Percentiles rank a stretch among this genome's conserved stretches.
Evolutionary conservation across 2,113 vertebrate genomes (phyloP).

Genomic region (Chaenogobius annularis): DNA sequence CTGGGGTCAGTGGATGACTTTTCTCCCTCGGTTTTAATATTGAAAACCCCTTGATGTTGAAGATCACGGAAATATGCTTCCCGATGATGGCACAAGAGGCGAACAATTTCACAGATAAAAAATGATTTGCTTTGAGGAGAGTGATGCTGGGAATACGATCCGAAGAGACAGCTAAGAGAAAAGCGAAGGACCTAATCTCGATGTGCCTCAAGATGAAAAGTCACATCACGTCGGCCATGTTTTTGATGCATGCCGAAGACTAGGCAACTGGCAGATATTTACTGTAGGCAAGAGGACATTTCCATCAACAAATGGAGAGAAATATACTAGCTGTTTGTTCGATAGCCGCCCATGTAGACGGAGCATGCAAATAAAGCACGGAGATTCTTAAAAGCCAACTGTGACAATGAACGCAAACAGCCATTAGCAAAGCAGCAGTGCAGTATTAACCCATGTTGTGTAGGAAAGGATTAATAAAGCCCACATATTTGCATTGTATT

Average conservation of each 20-base stretch:
- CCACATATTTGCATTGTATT: constrained; percentile 10
- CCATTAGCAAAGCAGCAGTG: constrained; percentile 27
- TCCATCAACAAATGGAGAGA: constrained; percentile 44
- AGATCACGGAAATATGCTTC: constrained; percentile 52
- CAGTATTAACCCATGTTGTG: constrained; percentile 5
- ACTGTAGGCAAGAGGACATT: constrained; percentile 34
- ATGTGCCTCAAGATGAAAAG: constrained; percentile 59
- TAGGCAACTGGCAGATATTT: constrained; percentile 56
- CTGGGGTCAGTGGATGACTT: constrained; percentile 52
- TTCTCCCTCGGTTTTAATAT: constrained; percentile 40
- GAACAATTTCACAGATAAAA: constrained; percentile 57
- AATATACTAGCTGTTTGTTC: constrained; percentile 35
- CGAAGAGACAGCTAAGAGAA: constrained; percentile 27
- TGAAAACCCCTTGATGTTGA: constrained; percentile 61
- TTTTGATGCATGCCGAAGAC: constrained; percentile 62
- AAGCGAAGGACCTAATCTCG: constrained; percentile 46
- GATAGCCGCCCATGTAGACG: constrained; percentile 32
- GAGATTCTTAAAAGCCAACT: constrained; percentile 27
- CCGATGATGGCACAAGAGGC: constrained; percentile 34
- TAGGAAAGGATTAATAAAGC: constrained; percentile 26
- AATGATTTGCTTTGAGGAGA: constrained; percentile 47
- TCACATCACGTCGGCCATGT: constrained; percentile 50
- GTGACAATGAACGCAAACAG: constrained; percentile 44
- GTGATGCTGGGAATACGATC: constrained; percentile 20
- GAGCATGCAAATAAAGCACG: constrained; percentile 44